Evolutionary conservation across 2,113 vertebrate species (phyloP), one percentile per base, ranked within the genome.

Genomic region (Mesocricetus auratus): DNA sequence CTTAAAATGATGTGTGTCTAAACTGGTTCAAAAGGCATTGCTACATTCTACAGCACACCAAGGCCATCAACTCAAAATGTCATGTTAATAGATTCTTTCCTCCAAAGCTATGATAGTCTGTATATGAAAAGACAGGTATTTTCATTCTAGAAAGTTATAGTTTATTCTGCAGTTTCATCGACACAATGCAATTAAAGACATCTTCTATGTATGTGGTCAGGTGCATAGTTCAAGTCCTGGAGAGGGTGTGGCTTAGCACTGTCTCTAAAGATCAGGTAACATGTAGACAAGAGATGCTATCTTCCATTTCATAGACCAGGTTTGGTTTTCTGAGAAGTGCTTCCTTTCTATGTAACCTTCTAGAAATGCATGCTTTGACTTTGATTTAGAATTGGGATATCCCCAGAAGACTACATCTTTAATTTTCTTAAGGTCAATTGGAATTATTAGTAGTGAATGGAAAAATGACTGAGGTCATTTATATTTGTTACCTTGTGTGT

Each of bases 101-200:
- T 29, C 13, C 26, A 58, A 85, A 26, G 24, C 3, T 50, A 68
- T 3, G 21, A 29, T 17, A 74, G 62, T 75, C 68, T 39, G 8
- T 12, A 92, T 42, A 58, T 53, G 33, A 53, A 17, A 5, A 36
- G 21, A 71, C 89, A 45, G 26, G 22, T 58, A 31, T 8, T 62
- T 89, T 79, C 21, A 21, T 45, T 78, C 29, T 71, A 5, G 77
- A 78, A 90, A 45, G 2, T 71, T 9, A 12, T n/a, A 62, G 39
- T 60, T 90, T 86, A n/a, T 73, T 90, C 29, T 64, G 45, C n/a
- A 36, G 73, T 93, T 90, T 66, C 36, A 89, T 69, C 24, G 85
- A 45, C 12, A 60, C 50, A 60, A 60, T 22, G n/a, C 56, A 69
- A n/a, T 7, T 42, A 8, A n/a, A 47, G 15, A 71, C 17, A 56